Evolutionary conservation across 2,888 invertebrate species (phyloP), one percentile per base, ranked within the genome.

Genomic region (Diabrotica balteata): DNA sequence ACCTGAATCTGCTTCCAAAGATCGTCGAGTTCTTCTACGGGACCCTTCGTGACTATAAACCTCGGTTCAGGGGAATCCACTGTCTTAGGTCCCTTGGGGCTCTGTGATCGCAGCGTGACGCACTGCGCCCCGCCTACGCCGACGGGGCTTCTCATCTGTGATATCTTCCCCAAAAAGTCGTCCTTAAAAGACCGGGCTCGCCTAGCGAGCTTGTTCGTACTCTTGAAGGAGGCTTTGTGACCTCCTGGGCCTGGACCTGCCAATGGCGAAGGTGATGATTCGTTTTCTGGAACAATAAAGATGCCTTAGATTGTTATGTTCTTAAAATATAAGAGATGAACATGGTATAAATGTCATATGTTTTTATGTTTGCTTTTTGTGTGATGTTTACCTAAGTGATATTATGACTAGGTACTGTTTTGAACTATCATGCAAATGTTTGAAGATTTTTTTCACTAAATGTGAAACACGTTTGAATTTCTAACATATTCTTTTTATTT

Each of bases 101-200:
- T 86, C 66, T 83, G 81, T 45, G 83, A 80, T 51, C 84, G 80
- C 51, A 77, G 57, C 47, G 62, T 49, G 69, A 76, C 50, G 50
- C 73, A 60, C n/a, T 64, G 64, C 58, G 70, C 22, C 76, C 76
- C 59, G 51, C 59, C 68, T n/a, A 62, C 58, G 53, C 54, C 58
- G 8, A 55, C 63, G 61, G 95, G 94, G 74, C 94, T 93, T 76
- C 95, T 91, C 91, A 95, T 95, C 85, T 94, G 92, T 76, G 93
- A 93, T 84, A 95, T 90, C 85, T 94, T 94, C 84, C 95, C 77
- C 82, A 95, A 88, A 80, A 96, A 90, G 86, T 95, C 95, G 89
- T 95, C 95, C 86, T 95, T 96, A 86, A 96, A 95, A 74, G 94
- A 94, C 77, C 95, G 90, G 73, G 95, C 95, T 74, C 95, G 89